phyloP scores from a whole-genome alignment of 2,888 invertebrate species.

The Acrobasis repandana region DNA sequence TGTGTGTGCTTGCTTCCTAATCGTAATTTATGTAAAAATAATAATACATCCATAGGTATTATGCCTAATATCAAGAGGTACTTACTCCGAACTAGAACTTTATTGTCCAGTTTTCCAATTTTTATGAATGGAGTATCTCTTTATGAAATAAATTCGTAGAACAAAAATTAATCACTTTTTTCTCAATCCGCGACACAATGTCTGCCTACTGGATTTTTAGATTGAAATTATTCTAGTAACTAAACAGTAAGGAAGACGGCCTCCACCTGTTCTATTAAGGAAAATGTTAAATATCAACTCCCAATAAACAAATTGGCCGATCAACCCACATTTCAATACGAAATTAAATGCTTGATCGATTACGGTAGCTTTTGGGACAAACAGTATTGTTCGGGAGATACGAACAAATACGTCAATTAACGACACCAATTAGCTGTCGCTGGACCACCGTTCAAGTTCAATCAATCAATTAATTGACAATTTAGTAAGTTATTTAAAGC shows the following conservation, averaged over 20 bases:
- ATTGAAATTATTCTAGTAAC: no score
- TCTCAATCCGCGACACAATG: no score
- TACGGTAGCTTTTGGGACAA: not conserved
- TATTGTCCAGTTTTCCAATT: no score
- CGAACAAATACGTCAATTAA: conserved; percentile 23
- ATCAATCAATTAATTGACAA: conserved; percentile 34
- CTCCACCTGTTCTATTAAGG: not conserved
- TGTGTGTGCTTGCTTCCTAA: no score
- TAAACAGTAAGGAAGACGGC: not conserved
- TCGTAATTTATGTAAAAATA: no score
- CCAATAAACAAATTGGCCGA: conserved; percentile 7
- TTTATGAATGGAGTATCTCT: no score
- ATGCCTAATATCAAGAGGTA: no score
- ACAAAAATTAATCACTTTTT: no score
- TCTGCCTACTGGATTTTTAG: no score
- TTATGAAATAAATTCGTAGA: no score
- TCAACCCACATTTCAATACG: conserved; percentile 3
- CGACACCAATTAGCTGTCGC: conserved; percentile 37
- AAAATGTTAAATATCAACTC: not conserved
- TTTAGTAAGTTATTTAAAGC: conserved; percentile 17
- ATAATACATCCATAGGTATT: no score
- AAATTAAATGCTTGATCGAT: conserved; percentile 5
- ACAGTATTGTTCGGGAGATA: conserved; percentile 5
- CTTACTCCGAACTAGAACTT: no score
- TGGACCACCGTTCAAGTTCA: conserved; percentile 30